Percentiles rank a stretch among this genome's conserved stretches.
phyloP scores from a whole-genome alignment of 1,140 invertebrate genomes.

The Liolophura sinensis region DNA sequence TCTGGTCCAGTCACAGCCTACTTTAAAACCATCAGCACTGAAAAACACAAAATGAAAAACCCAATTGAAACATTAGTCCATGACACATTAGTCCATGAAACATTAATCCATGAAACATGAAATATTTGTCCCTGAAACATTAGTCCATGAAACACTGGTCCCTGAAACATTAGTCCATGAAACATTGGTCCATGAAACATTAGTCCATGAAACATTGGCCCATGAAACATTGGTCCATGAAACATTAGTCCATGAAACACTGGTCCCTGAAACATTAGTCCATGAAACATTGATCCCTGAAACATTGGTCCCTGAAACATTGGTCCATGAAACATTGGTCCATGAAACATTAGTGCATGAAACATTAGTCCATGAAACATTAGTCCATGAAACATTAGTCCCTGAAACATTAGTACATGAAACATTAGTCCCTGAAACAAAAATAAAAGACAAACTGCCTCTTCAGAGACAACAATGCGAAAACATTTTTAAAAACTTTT shows the following conservation, averaged over 20 bases:
- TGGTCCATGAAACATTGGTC: background rate
- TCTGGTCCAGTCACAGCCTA: slow-evolving; percentile 91
- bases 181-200: background rate
- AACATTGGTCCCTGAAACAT: too few species aligned
- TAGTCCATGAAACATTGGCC: background rate
- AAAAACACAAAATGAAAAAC: slow-evolving; percentile 33
- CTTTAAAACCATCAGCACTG: slow-evolving; percentile 89
- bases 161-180: background rate
- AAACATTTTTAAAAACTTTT: too few species aligned
- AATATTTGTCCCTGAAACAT: too few species aligned
- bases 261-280: background rate
- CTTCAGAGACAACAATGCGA: too few species aligned
- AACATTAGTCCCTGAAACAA: background rate
- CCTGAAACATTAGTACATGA: too few species aligned
- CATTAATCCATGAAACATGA: background rate
- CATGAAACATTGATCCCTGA: too few species aligned
- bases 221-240: background rate
- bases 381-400: background rate
- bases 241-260: background rate
- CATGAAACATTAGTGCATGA: background rate
- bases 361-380: background rate
- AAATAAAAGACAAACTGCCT: too few species aligned
- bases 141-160: background rate
- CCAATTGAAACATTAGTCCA: background rate
- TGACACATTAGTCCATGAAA: background rate